Conservation (phyloP, 1,140 invertebrate genomes). For the Drosophila neocordata region DNA sequence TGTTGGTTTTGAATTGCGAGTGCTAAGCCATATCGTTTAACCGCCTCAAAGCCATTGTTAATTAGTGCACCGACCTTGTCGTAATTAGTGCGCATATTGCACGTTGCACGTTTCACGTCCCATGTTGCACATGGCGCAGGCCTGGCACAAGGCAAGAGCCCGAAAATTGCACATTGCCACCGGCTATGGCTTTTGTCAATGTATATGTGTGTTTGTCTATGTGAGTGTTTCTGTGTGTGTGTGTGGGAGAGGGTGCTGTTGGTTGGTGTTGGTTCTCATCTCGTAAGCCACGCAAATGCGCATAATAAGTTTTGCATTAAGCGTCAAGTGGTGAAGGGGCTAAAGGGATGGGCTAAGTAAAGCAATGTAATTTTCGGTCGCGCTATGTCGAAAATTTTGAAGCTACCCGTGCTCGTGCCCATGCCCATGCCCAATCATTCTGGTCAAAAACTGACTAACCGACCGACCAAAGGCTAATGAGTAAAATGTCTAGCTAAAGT, state of each 20-base stretch:
- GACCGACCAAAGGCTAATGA: background rate
- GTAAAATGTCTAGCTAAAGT: constrained; percentile 3
- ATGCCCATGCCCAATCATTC: too few species aligned
- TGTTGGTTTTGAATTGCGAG: constrained; percentile 11
- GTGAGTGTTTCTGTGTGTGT: background rate
- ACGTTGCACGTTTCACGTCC: background rate
- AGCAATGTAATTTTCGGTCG: background rate
- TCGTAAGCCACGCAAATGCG: constrained; percentile 52
- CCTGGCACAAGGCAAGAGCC: constrained; percentile 15
- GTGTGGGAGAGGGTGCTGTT: background rate
- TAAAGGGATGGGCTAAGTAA: too few species aligned
- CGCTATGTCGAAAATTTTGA: background rate
- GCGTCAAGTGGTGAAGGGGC: constrained; percentile 10
- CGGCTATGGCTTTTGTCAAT: constrained; percentile 9
- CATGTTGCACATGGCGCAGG: constrained; percentile 37
- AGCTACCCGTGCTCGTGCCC: background rate
- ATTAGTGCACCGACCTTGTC: constrained; percentile 75
- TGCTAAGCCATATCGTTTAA: constrained; percentile 55
- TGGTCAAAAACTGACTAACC: background rate
- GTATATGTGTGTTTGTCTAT: background rate
- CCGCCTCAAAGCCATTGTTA: constrained; percentile 75
- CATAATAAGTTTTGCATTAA: constrained; percentile 67
- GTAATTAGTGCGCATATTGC: constrained; percentile 65
- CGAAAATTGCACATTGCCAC: constrained; percentile 43
- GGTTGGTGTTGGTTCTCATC: constrained; percentile 14